Percentiles rank a stretch among this genome's conserved stretches.
These are phyloP conservation scores for Caenorhabditis imperialis DNA, from an alignment of 2,888 invertebrate genomes.

Conservation along the genomic window DNA sequence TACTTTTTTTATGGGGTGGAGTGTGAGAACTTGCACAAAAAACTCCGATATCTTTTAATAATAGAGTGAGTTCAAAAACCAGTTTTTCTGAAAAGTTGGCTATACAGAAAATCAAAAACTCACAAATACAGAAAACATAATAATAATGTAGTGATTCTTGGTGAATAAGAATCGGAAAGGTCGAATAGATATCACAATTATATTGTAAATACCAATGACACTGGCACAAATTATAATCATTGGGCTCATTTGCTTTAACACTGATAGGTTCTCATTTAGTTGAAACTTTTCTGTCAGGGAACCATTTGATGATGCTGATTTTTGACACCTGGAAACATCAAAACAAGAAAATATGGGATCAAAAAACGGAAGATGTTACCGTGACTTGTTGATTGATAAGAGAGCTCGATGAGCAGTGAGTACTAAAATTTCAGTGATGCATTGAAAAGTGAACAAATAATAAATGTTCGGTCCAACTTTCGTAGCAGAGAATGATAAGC, in stretches of 20 bases:
- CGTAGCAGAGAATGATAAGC: constrained; percentile 16
- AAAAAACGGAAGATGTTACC: too few relatives aligned
- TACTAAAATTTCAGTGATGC: background rate
- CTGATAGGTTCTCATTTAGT: constrained; percentile 19
- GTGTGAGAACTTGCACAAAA: too few relatives aligned
- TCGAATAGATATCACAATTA: constrained; percentile 10
- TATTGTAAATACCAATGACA: constrained; percentile 9
- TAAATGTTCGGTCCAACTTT: constrained; percentile 17
- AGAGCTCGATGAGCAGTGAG: background rate
- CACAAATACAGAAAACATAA: constrained; percentile 18
- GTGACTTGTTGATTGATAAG: constrained; percentile 2
- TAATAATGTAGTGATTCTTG: constrained; percentile 20
- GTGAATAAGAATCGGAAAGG: constrained; percentile 12
- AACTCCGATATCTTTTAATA: too few relatives aligned
- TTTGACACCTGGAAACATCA: too few relatives aligned
- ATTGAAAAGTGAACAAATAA: constrained; percentile 7
- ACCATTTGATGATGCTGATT: too few relatives aligned
- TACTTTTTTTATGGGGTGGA: too few relatives aligned
- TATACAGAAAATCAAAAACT: background rate
- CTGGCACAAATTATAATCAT: constrained; percentile 9
- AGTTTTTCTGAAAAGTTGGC: background rate
- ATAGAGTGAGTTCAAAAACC: background rate
- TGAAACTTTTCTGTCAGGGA: constrained; percentile 22
- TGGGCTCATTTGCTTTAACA: constrained; percentile 18
- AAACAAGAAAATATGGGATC: too few relatives aligned